These are phyloP conservation scores for Barbus barbus DNA, from an alignment of 2,113 vertebrate species.

Conservation along the genomic window DNA sequence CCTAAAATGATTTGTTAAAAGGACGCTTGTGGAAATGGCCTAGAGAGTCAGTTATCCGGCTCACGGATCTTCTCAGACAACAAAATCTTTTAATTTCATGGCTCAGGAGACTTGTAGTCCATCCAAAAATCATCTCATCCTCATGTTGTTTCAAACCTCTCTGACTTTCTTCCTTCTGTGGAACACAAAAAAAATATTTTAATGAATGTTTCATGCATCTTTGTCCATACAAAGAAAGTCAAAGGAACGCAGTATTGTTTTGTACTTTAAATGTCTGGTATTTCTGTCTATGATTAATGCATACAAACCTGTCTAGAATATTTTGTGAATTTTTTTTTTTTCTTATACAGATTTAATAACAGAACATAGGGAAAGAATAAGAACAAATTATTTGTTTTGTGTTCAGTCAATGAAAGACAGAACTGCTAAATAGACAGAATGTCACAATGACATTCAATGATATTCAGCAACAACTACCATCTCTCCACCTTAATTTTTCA, in stretches of 20 bases:
- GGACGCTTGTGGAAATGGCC: neutral
- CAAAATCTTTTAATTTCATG: constrained; percentile 11
- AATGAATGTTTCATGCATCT: neutral
- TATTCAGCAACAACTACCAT: no score
- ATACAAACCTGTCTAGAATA: no score
- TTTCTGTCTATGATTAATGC: no score
- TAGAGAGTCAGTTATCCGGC: neutral
- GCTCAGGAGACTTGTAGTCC: neutral
- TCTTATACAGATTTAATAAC: no score
- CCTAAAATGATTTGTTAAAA: neutral
- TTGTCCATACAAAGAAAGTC: neutral
- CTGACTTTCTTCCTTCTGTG: neutral
- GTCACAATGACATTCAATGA: no score
- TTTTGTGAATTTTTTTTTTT: no score
- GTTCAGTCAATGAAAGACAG: no score
- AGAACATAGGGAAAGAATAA: no score
- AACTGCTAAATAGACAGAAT: no score
- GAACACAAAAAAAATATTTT: neutral
- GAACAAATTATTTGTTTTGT: no score
- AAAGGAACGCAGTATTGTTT: neutral
- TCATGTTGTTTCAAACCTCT: neutral
- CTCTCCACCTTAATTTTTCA: no score
- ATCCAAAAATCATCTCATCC: neutral
- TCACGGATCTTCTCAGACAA: neutral
- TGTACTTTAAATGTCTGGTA: no score